A percentile compares a stretch with the other conserved stretches of the same genome.
Conservation (phyloP, 2,797 vertebrate genomes). For the Macropodus opercularis region DNA sequence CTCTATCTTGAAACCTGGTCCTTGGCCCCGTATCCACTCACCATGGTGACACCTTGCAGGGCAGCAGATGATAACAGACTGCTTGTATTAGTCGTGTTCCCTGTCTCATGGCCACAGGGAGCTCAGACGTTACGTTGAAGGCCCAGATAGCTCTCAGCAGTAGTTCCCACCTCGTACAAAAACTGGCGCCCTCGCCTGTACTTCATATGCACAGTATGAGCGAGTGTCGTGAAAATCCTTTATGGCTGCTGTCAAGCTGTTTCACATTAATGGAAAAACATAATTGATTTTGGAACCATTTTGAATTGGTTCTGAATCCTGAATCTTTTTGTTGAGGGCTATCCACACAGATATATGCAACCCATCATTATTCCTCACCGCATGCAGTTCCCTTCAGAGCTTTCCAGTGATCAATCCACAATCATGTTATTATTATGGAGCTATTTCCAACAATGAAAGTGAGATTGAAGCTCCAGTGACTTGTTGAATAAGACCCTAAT, state of each 20-base stretch:
- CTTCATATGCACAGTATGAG: slow-evolving; percentile 35
- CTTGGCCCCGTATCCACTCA: slow-evolving; percentile 40
- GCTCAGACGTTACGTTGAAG: slow-evolving; percentile 50
- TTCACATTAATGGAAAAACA: slow-evolving; percentile 51
- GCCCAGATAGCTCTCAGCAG: slow-evolving; percentile 56
- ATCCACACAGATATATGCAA: slow-evolving; percentile 37
- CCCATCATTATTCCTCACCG: slow-evolving; percentile 69
- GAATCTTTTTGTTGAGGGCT: slow-evolving; percentile 57
- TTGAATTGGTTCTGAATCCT: slow-evolving; percentile 48
- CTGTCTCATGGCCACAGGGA: slow-evolving; percentile 45
- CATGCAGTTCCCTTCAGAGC: slow-evolving; percentile 68
- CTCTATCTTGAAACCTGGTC: slow-evolving; percentile 28
- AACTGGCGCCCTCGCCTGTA: slow-evolving; percentile 35
- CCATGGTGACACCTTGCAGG: slow-evolving; percentile 28
- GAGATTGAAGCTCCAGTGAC: slow-evolving; percentile 68
- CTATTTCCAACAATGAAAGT: slow-evolving; percentile 74
- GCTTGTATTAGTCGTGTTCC: slow-evolving; percentile 47
- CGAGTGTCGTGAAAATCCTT: slow-evolving; percentile 44
- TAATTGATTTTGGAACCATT: slow-evolving; percentile 66
- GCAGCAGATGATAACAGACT: slow-evolving; percentile 58
- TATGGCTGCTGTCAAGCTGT: slow-evolving; percentile 39
- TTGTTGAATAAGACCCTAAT: slow-evolving; percentile 81
- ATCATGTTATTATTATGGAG: slow-evolving; percentile 78
- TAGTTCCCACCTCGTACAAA: slow-evolving; percentile 57
- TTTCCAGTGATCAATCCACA: slow-evolving; percentile 75